Evolutionary conservation across 2,113 vertebrate genomes (phyloP), one percentile per base, ranked within the genome.

Genomic region (Corynorhinus townsendii): DNA sequence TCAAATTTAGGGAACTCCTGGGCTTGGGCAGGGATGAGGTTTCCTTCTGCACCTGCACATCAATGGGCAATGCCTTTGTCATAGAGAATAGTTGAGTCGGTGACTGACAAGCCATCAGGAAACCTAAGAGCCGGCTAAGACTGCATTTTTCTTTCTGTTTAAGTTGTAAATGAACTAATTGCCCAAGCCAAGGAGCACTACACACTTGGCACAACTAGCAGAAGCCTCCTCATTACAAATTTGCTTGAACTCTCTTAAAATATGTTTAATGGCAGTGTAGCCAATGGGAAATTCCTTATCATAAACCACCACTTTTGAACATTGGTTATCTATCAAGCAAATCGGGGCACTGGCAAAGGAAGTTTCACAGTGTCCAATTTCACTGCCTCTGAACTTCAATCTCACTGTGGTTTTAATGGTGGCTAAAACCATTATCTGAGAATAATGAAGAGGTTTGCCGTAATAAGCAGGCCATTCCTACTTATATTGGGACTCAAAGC

Each of bases 91-190:
- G 64, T 52, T 66, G 38, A 56, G 33, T 82, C 66, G 59, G 38
- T 72, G 69, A 54, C 33, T 89, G 54, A 49, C 45, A 89, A 95
- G 66, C 20, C 30, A 26, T 92, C 35, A n/a, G 7, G 52, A 90
- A 96, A 81, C 76, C 56, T n/a, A 40, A 85, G 24, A 87, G n/a
- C 85, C 64, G 24, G 33, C 11, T 62, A 66, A 20, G 49, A 71
- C 45, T 90, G 33, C 22, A 24, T 90, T 96, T 96, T 96, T 92
- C 91, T 93, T 28, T 82, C 92, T 83, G 54, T 88, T 93, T 89
- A 49, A 80, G 75, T 92, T 89, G 52, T 86, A 89, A 93, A 77
- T 89, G 24, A 88, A 68, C 75, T 71, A 68, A 71, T 68, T 91
- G 52, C 75, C 47, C 40, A 84, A 86, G 69, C 45, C 38, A 71